Evolutionary conservation across 2,888 invertebrate genomes (phyloP), one percentile per base, ranked within the genome.

Genomic region (Hedychridium roseum): DNA sequence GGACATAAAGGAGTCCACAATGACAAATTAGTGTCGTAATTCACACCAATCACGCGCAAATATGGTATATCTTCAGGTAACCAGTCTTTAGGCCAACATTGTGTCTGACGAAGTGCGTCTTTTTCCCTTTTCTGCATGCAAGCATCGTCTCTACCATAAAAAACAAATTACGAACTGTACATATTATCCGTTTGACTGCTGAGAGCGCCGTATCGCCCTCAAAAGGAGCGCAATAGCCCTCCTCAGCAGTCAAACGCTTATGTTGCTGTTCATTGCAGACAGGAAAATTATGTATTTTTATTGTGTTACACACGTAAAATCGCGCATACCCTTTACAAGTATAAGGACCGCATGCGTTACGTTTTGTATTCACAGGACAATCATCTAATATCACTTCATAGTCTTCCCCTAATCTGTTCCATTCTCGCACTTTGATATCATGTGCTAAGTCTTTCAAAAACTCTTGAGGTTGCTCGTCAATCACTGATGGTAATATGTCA

Each of bases 31-130:
- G 92, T 92, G 64, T 91, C 90, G 76, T 94, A 97, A 78, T 96
- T 94, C 26, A 96, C 85, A 32, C 94, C 94, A 40, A 97, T 80
- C 41, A 97, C 84, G 64, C 92, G 80, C 40, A 92, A 81, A 71
- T 88, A 85, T 26, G 85, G 84, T 66, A 88, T 86, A 76, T 96
- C 94, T 66, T 85, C 81, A 0, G 94, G 87, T 48, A 97, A 80
- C 97, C 97, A 97, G 71, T 97, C 96, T 82, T 90, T 90, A 1
- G 96, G 96, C 96, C 96, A 97, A 77, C 95, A 96, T 53, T 86
- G 85, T 1, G 93, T 91, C 56, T 81, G 82, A 14, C 73, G 53
- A 14, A 37, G 54, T 78, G 73, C 51, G 64, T 75, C 73, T 11
- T 47, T 39, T 11, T 63, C 61, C 32, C 48, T 60, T 47, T 73